Base-by-base conservation (phyloP, 92 coral and sea anemone genomes). In the Montipora capitata region DNA sequence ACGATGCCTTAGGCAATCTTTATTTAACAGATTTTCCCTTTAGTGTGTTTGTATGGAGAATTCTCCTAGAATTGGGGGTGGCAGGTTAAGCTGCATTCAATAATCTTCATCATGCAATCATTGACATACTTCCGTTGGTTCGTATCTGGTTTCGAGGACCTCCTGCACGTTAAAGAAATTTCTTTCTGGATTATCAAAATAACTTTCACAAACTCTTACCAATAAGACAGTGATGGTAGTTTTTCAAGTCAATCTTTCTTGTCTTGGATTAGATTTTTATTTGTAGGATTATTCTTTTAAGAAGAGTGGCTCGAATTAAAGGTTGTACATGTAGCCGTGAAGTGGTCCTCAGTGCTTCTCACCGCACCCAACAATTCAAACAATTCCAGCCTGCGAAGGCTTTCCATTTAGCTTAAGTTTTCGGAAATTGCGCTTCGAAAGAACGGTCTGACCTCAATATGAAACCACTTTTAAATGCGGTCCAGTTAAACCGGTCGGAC, bases 251-350 rank as follows among this genome's bases (percentile, higher is more conserved):
- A 7, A 40, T 59, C 40, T 63, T 40, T 52, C 14, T 12, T 39
- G 64, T 8, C 72, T 45, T 20, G 81, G 64, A 84, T 74, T 84
- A 74, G 74, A 62, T 62, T 84, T 84, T 84, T 84, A 84, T 65
- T 75, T 74, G 89, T 84, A 84, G 89, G 13, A 84, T 84, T 74
- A 74, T 75, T 84, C 64, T 74, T 84, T 84, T 84, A 59, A 80
- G 62, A 72, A 73, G 89, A 84, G 82, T 84, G 82, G 82, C 82
- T 84, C 20, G 44, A 82, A 82, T 82, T 81, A 82, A 82, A 82
- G 79, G 87, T 56, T 70, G 51, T 71, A 56, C 87, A 68, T 82
- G 71, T 54, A 56, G 27, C 54, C 58, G 57, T 58, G 14, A 20
- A 51, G 76, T 42, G 39, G 10, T 48, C 52, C 52, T 48, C 52